A percentile compares a stretch with the other conserved stretches of the same genome.
Evolutionary conservation across 2,888 invertebrate species (phyloP).

Genomic region (Mythimna vitellina): DNA sequence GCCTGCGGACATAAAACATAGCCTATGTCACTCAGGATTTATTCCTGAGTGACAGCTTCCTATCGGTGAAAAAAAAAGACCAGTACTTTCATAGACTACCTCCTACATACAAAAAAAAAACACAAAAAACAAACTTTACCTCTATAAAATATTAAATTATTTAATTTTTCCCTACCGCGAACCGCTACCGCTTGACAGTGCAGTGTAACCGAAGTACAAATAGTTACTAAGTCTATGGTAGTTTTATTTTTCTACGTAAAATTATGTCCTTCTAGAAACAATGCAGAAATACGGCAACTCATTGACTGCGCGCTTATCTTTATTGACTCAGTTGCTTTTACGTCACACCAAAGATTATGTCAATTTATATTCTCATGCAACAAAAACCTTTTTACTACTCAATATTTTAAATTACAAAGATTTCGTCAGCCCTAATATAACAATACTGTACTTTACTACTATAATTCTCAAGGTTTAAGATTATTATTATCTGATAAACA

Average conservation of each 20-base stretch:
- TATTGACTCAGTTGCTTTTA: constrained; percentile 18
- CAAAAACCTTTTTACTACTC: background rate
- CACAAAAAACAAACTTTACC: too few species aligned
- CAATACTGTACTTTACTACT: constrained; percentile 32
- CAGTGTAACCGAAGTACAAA: background rate
- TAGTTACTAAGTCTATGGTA: background rate
- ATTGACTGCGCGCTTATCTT: constrained; percentile 9
- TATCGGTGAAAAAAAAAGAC: too few species aligned
- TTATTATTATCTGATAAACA: constrained; percentile 51
- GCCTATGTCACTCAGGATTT: too few species aligned
- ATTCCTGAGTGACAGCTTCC: too few species aligned
- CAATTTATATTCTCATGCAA: constrained; percentile 2
- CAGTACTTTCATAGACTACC: too few species aligned
- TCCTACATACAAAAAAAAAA: too few species aligned
- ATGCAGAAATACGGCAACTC: background rate
- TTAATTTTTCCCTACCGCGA: too few species aligned
- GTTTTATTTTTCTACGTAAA: background rate
- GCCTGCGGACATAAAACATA: too few species aligned
- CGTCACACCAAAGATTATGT: constrained; percentile 23
- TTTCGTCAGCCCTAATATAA: constrained; percentile 49
- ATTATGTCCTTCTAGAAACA: constrained; percentile 5
- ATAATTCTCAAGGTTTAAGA: constrained; percentile 50
- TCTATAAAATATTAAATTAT: too few species aligned
- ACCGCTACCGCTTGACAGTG: constrained; percentile 13
- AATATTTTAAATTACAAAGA: background rate